Conservation (phyloP, 2,888 invertebrate genomes). For the Cylloceria caligata region DNA sequence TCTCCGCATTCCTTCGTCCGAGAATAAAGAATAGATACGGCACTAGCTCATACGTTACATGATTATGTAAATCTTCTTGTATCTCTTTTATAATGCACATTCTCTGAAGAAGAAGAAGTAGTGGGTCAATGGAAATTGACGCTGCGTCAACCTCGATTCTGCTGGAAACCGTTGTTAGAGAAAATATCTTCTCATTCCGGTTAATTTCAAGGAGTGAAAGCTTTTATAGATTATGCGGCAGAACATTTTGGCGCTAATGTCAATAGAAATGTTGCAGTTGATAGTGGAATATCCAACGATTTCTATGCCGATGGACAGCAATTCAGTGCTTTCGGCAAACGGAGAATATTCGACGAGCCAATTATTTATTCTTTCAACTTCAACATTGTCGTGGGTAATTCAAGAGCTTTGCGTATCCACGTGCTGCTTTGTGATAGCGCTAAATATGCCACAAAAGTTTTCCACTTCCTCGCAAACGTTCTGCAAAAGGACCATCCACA, state of each 20-base stretch:
- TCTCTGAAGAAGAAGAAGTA: constrained; percentile 62
- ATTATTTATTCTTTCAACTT: constrained; percentile 53
- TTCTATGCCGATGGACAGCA: constrained; percentile 25
- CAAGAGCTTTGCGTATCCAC: constrained; percentile 48
- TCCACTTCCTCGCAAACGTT: constrained; percentile 37
- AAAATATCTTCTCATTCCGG: constrained; percentile 60
- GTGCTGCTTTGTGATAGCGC: constrained; percentile 58
- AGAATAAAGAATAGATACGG: constrained; percentile 66
- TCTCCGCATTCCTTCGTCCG: constrained; percentile 64
- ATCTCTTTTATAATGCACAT: constrained; percentile 59
- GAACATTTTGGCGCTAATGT: constrained; percentile 24
- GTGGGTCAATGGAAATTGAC: constrained; percentile 54
- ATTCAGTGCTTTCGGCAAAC: background rate
- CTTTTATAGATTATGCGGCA: constrained; percentile 25
- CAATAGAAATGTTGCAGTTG: constrained; percentile 27
- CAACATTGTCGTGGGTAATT: constrained; percentile 51
- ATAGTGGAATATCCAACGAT: constrained; percentile 13
- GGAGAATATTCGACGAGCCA: constrained; percentile 47
- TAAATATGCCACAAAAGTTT: constrained; percentile 38
- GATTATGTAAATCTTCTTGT: constrained; percentile 50
- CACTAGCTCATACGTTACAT: constrained; percentile 57
- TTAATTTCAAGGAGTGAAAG: constrained; percentile 46
- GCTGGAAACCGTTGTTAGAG: constrained; percentile 53
- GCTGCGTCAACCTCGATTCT: constrained; percentile 38
- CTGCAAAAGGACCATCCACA: constrained; percentile 45